A percentile compares a stretch with the other conserved stretches of the same genome.
Evolutionary conservation across 2,113 vertebrate species (phyloP).

Genomic region (Tragelaphus buxtoni): DNA sequence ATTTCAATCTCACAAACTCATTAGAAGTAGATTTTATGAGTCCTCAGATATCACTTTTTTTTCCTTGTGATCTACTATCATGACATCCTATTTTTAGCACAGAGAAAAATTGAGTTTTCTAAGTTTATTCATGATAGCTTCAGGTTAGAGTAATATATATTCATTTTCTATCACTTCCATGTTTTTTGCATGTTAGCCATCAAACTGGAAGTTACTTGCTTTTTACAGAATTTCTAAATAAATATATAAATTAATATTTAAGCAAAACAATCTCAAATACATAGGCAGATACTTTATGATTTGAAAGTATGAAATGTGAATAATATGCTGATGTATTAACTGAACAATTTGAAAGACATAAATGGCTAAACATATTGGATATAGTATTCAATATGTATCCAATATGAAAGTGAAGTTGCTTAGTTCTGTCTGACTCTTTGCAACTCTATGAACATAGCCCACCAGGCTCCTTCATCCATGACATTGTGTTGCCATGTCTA

Average conservation of each 20-base stretch:
- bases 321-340: neutral
- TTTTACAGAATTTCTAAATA: neutral
- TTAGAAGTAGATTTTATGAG: too few relatives aligned
- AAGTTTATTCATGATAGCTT: neutral
- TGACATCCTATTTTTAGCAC: neutral
- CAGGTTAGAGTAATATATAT: neutral
- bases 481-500: neutral
- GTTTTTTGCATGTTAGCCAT: neutral
- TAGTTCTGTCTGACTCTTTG: neutral
- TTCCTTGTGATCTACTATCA: neutral
- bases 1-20: too few relatives aligned
- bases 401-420: neutral
- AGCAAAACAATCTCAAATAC: neutral
- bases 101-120: neutral
- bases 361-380: neutral
- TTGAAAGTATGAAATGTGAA: neutral
- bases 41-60: neutral
- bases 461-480: neutral
- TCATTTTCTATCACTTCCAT: neutral
- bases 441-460: fast-evolving
- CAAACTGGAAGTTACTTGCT: neutral
- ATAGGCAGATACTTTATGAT: neutral
- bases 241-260: neutral
- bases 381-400: neutral
- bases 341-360: neutral